These are phyloP conservation scores for Chauna torquata DNA, from an alignment of 2,113 vertebrate genomes.

Conservation along the genomic window DNA sequence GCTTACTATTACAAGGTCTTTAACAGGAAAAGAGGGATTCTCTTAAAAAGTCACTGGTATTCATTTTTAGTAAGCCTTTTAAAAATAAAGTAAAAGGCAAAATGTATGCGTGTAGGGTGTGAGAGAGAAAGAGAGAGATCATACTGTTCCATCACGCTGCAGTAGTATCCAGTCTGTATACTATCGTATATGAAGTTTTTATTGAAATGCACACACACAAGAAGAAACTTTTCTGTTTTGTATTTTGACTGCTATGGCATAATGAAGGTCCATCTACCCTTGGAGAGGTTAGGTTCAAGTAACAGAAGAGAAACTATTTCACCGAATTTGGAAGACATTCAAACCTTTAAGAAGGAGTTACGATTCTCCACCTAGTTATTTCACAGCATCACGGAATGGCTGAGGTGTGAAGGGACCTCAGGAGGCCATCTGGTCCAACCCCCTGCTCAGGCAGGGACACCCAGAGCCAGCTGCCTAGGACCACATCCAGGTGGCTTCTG, in stretches of 20 bases:
- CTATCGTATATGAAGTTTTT: neutral
- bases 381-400: too few relatives aligned
- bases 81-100: neutral
- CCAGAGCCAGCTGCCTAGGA: too few relatives aligned
- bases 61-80: neutral
- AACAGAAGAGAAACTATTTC: neutral
- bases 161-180: neutral
- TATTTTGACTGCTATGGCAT: neutral
- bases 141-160: neutral
- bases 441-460: too few relatives aligned
- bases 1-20: neutral
- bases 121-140: neutral
- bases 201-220: neutral
- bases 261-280: neutral
- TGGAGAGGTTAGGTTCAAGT: neutral
- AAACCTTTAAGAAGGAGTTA: neutral
- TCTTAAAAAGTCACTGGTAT: neutral
- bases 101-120: neutral
- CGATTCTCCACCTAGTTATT: neutral
- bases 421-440: too few relatives aligned
- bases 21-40: neutral
- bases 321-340: neutral
- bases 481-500: too few relatives aligned
- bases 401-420: too few relatives aligned
- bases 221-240: neutral